Base-by-base conservation (phyloP, 2,113 vertebrate species). In the Dipodomys merriami region DNA sequence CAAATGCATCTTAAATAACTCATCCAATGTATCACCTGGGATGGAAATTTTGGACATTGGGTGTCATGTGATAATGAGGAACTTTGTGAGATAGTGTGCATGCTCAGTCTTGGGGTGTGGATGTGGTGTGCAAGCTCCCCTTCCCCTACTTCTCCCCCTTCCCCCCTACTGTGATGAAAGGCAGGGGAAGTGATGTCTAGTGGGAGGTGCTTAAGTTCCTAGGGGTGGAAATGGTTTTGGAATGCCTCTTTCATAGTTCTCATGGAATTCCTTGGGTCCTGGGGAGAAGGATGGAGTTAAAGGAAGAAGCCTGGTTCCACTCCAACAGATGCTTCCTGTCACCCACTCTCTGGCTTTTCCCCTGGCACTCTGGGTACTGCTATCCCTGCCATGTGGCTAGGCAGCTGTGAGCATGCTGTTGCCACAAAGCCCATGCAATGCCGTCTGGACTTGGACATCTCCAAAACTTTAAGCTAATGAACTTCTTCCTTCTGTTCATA, bases 71-170 rank as follows among this genome's bases (percentile, higher is more conserved):
- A n/a, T 27, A 16, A 19, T 10, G 5, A 18, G 27, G 64, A 25
- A 4, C 9, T 39, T 39, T 39, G 29, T 27, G 2, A 0, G 1
- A 15, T 19, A 88, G 30, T 27, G 9, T 5, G 49, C 8, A 49
- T 19, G 33, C 25, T 23, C 2, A 44, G 49, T 12, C 30, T 30
- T 6, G 0, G 23, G 20, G 20, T 1, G 2, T 10, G 44, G 20
- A 7, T 16, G 1, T 53, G 22, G 82, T 19, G 13, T 13, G 22
- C 49, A 13, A 4, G 19, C 6, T 5, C 20, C 18, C 29, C 16
- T 46, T 20, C 22, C 30, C 15, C 39, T 39, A 39, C 35, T 39
- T 4, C 4, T 39, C 4, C 35, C 35, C 35, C 35, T 39, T 39
- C 35, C 35, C 35, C 35, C 35, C 35, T 39, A 39, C 39, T 39